Evolutionary conservation across 2,113 vertebrate species (phyloP).

Genomic region (Scytalopus superciliaris): DNA sequence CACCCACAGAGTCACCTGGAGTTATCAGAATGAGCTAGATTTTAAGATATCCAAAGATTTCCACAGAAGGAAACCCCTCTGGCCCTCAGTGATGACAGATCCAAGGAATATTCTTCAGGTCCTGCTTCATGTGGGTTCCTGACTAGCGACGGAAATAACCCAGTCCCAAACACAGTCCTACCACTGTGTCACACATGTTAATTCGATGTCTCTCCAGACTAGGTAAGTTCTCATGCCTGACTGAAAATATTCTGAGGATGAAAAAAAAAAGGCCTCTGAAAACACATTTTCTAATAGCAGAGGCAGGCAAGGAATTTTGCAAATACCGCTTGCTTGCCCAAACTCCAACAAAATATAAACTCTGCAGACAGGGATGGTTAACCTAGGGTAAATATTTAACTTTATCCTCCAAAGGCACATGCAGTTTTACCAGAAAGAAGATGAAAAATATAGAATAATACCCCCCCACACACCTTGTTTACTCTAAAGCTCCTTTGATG

Average conservation of each 20-base stretch:
- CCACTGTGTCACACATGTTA: background rate
- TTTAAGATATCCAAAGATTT: background rate
- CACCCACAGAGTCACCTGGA: background rate
- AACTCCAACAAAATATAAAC: constrained; percentile 40
- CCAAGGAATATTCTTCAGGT: background rate
- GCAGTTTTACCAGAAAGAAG: background rate
- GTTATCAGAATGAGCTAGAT: background rate
- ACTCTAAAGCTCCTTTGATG: background rate
- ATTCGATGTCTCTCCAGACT: background rate
- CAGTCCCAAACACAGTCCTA: background rate
- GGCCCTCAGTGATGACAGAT: background rate
- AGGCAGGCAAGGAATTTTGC: background rate
- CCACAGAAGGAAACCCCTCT: accelerated
- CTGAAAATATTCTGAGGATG: background rate
- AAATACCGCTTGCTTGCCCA: background rate
- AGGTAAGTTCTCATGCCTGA: background rate
- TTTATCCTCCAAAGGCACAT: background rate
- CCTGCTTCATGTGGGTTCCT: background rate
- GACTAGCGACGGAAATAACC: background rate
- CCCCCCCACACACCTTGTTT: background rate
- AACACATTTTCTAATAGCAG: background rate
- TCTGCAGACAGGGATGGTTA: background rate
- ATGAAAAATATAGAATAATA: constrained; percentile 19
- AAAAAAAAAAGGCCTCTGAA: background rate
- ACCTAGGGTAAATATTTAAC: constrained; percentile 63